Conservation (phyloP, 2,888 invertebrate genomes). For the Leptopilina drosophilae region DNA sequence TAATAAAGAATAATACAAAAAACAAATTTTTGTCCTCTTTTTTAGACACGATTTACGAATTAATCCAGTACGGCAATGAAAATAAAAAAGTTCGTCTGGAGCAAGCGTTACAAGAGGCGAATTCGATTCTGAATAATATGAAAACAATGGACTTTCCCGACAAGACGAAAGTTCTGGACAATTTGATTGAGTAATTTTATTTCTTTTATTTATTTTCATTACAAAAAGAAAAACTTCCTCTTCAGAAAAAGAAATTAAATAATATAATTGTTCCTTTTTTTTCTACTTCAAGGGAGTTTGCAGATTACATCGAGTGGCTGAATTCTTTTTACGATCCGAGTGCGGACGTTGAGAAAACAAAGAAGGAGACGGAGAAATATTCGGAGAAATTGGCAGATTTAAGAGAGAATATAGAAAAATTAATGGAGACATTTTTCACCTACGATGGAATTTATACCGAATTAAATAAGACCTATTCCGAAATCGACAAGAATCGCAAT, state of each 20-base stretch:
- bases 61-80: slow-evolving; percentile 77
- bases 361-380: slow-evolving; percentile 61
- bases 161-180: slow-evolving; percentile 72
- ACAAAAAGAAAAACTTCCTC: not conserved
- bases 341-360: slow-evolving; percentile 62
- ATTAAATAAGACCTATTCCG: slow-evolving; percentile 63
- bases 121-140: slow-evolving; percentile 77
- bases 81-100: slow-evolving; percentile 79
- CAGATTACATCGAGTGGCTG: slow-evolving; percentile 69
- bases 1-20: not conserved
- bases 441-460: slow-evolving; percentile 70
- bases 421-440: slow-evolving; percentile 69
- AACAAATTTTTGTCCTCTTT: not conserved
- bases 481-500: slow-evolving; percentile 59
- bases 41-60: slow-evolving; percentile 64
- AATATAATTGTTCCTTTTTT: not conserved
- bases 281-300: slow-evolving; percentile 42
- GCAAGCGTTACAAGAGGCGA: slow-evolving; percentile 78
- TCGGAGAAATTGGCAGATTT: slow-evolving; percentile 66
- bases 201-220: not conserved
- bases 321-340: slow-evolving; percentile 66
- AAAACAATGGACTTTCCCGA: slow-evolving; percentile 70
- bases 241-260: not conserved
- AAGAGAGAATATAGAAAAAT: slow-evolving; percentile 63
- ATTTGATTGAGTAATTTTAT: slow-evolving; percentile 67